Conservation (phyloP, 2,797 vertebrate genomes). For the Pempheris klunzingeri region DNA sequence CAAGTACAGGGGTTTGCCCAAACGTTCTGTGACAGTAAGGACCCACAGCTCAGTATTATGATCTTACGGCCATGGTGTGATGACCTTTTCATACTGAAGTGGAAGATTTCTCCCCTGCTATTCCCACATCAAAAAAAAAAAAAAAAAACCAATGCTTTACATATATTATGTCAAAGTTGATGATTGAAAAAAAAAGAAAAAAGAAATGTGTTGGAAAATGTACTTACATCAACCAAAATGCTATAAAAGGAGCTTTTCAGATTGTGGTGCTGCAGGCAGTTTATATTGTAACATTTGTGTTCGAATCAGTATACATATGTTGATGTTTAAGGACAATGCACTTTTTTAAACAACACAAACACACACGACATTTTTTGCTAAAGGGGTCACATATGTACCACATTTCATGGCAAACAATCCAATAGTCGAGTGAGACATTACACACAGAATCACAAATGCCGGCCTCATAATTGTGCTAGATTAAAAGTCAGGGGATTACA, state of each 20-base stretch:
- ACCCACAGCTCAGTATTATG: slow-evolving; percentile 33
- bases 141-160: slow-evolving; percentile 22
- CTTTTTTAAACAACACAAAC: no score
- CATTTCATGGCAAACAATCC: neutral
- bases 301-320: neutral
- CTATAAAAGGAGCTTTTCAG: slow-evolving; percentile 16
- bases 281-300: neutral
- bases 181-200: slow-evolving; percentile 11
- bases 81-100: slow-evolving; percentile 77
- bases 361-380: no score
- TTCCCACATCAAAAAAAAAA: slow-evolving; percentile 52
- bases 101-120: slow-evolving; percentile 65
- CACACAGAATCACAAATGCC: neutral
- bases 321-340: neutral
- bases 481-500: neutral
- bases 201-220: slow-evolving; percentile 47
- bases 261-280: neutral
- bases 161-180: slow-evolving; percentile 18
- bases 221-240: slow-evolving; percentile 7
- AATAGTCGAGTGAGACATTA: neutral
- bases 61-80: slow-evolving; percentile 52
- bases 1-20: slow-evolving; percentile 85
- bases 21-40: slow-evolving; percentile 78
- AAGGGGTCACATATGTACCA: no score
- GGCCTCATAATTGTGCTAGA: neutral